A percentile compares a stretch with the other conserved stretches of the same genome.
These are phyloP conservation scores for Tokudaia muenninki DNA, from an alignment of 2,797 vertebrate genomes.

Conservation along the genomic window DNA sequence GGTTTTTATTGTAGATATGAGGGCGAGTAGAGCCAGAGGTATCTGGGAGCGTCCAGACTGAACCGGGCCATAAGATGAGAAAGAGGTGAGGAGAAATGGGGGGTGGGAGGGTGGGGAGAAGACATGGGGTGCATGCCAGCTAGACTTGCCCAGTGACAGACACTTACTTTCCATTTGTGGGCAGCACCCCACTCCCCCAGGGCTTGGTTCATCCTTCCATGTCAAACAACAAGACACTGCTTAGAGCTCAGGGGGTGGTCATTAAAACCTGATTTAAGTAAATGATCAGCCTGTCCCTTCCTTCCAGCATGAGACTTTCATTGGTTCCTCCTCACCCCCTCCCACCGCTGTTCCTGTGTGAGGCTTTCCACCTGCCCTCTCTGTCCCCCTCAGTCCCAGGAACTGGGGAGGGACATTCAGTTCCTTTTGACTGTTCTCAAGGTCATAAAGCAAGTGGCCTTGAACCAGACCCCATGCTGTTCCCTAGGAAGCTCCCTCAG, in stretches of 20 bases:
- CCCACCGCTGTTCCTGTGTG: rapidly evolving
- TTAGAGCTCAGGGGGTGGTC: rapidly evolving
- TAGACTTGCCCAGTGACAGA: background rate
- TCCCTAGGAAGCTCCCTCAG: background rate
- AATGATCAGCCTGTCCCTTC: background rate
- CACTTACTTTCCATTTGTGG: background rate
- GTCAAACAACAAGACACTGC: too few relatives aligned
- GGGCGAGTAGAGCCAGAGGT: background rate
- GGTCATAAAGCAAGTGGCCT: background rate
- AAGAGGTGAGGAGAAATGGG: background rate
- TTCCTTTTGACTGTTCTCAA: background rate
- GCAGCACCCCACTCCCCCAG: background rate
- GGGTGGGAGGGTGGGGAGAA: rapidly evolving
- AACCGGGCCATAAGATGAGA: background rate
- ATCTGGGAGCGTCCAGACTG: background rate
- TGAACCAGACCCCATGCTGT: rapidly evolving
- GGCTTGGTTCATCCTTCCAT: background rate
- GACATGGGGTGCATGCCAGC: background rate
- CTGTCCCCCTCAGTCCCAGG: background rate
- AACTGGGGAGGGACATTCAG: background rate
- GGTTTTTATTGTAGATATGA: background rate
- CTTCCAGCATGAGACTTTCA: background rate
- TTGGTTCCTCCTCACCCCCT: background rate
- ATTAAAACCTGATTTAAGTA: background rate
- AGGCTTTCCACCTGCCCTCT: background rate